These are phyloP conservation scores for Cacatua alba DNA, from an alignment of 2,113 vertebrate species.

Conservation along the genomic window DNA sequence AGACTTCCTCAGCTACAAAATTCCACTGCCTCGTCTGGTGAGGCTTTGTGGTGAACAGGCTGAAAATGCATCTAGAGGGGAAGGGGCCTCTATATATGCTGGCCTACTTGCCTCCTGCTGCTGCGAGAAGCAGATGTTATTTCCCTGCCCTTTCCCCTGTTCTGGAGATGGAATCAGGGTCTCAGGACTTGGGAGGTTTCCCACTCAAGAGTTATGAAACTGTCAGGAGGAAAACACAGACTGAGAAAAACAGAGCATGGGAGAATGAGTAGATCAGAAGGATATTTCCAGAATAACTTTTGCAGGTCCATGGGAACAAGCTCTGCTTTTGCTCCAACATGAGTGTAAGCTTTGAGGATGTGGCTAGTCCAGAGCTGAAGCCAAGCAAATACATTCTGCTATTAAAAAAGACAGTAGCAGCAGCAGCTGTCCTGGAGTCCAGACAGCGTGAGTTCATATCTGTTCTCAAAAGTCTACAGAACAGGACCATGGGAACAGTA, in stretches of 20 bases:
- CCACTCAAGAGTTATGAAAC: slow-evolving; percentile 33
- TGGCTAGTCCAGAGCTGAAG: neutral
- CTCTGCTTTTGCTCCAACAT: slow-evolving; percentile 7
- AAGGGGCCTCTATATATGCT: neutral
- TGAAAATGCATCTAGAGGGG: neutral
- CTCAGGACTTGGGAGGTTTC: slow-evolving; percentile 14
- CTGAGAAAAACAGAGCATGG: slow-evolving; percentile 2
- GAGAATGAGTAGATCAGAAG: slow-evolving; percentile 23
- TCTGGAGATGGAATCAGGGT: neutral
- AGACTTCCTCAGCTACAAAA: neutral
- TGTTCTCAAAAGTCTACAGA: slow-evolving; percentile 23
- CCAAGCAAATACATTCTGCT: slow-evolving; percentile 9
- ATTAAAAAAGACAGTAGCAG: slow-evolving; percentile 18
- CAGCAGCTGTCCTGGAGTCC: slow-evolving; percentile 42
- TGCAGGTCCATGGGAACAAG: slow-evolving; percentile 38
- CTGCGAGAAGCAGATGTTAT: neutral
- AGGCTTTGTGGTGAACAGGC: neutral
- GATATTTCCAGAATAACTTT: slow-evolving; percentile 22
- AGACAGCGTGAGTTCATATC: neutral
- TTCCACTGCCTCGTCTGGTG: neutral
- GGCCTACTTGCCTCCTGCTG: neutral
- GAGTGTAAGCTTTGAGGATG: slow-evolving; percentile 9
- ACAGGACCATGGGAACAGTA: neutral
- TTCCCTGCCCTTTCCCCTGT: neutral
- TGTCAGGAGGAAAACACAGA: slow-evolving; percentile 1